phyloP scores from a whole-genome alignment of 2,888 invertebrate genomes.

The Aporophyla nigra region DNA sequence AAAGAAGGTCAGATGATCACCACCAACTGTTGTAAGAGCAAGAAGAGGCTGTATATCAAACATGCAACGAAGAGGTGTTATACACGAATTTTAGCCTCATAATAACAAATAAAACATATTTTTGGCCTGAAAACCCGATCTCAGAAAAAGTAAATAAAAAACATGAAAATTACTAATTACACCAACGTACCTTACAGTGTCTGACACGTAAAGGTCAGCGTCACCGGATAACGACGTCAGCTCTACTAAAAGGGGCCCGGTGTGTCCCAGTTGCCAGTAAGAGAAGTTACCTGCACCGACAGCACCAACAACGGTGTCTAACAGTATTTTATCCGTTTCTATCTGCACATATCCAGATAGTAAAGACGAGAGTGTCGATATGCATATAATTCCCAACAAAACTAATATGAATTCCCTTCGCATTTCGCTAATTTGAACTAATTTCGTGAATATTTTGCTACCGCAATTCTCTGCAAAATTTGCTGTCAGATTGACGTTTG shows the following conservation, averaged over 20 bases:
- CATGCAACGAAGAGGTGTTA: background rate
- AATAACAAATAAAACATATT: background rate
- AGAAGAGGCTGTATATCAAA: background rate
- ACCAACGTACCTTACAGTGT: constrained; percentile 79
- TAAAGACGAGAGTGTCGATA: constrained; percentile 82
- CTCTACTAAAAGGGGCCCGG: constrained; percentile 82
- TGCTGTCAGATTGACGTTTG: constrained; percentile 38
- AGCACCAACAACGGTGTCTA: constrained; percentile 82
- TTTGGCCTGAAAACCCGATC: background rate
- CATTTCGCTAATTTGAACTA: constrained; percentile 71
- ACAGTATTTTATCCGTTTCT: constrained; percentile 79
- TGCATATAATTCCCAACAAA: constrained; percentile 82
- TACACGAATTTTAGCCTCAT: background rate
- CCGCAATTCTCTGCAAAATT: background rate
- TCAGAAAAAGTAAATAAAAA: background rate
- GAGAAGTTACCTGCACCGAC: constrained; percentile 88
- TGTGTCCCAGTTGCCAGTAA: constrained; percentile 86
- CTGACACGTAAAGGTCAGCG: constrained; percentile 86
- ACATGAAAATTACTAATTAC: background rate
- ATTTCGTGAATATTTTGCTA: constrained; percentile 29
- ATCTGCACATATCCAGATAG: constrained; percentile 78
- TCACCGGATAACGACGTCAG: constrained; percentile 83
- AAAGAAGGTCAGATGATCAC: too few species aligned
- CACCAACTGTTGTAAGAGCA: background rate
- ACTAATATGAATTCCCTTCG: constrained; percentile 83